These are phyloP conservation scores for Idris sp. DNA, from an alignment of 1,140 invertebrate species.

Conservation along the genomic window DNA sequence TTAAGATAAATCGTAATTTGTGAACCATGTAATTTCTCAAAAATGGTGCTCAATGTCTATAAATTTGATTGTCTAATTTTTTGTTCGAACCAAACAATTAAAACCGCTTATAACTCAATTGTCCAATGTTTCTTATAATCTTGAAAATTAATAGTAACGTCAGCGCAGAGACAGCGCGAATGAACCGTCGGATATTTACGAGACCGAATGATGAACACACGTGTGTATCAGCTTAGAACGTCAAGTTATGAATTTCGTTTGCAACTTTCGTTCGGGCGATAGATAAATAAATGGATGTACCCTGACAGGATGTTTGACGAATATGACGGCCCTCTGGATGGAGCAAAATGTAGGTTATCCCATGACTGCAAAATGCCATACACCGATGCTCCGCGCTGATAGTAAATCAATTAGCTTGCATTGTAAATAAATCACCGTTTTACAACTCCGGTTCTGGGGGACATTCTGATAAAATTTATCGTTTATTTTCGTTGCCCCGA, in stretches of 20 bases:
- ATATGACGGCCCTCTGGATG: slow-evolving; percentile 29
- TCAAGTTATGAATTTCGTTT: slow-evolving; percentile 42
- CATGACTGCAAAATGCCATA: slow-evolving; percentile 60
- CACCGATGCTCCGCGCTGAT: slow-evolving; percentile 59
- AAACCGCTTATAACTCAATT: slow-evolving; percentile 25
- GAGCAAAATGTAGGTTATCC: slow-evolving; percentile 58
- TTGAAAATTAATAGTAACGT: slow-evolving; percentile 34
- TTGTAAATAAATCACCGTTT: slow-evolving; percentile 78
- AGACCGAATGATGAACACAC: slow-evolving; percentile 43
- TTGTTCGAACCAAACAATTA: slow-evolving; percentile 7
- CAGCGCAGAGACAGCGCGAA: slow-evolving; percentile 18
- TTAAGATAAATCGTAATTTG: too few species aligned
- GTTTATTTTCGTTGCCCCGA: slow-evolving; percentile 69
- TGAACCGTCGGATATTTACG: slow-evolving; percentile 23
- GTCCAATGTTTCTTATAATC: slow-evolving; percentile 20
- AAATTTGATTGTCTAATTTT: background rate
- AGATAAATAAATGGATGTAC: slow-evolving; percentile 53
- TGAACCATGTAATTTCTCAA: too few species aligned
- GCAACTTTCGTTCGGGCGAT: slow-evolving; percentile 18
- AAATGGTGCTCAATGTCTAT: background rate
- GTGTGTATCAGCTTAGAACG: slow-evolving; percentile 36
- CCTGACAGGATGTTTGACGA: slow-evolving; percentile 51
- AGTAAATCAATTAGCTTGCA: slow-evolving; percentile 77
- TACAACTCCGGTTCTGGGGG: slow-evolving; percentile 71
- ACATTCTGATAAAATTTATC: slow-evolving; percentile 75